Percentiles rank a stretch among this genome's conserved stretches.
phyloP scores from a whole-genome alignment of 2,797 vertebrate species.

The Pempheris klunzingeri region DNA sequence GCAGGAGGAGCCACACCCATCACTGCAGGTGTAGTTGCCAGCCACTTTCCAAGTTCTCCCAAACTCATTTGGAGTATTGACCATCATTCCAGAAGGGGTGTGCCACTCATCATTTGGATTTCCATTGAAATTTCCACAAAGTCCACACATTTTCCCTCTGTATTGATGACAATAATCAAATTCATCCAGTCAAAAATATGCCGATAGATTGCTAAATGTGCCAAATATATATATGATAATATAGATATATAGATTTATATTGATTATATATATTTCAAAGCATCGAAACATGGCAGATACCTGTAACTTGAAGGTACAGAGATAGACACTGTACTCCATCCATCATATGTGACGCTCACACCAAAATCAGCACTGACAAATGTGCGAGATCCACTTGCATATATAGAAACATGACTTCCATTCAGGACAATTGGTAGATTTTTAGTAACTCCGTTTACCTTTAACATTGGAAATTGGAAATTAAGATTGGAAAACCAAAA shows the following conservation, averaged over 20 bases:
- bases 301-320: slow-evolving; percentile 81
- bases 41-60: slow-evolving; percentile 81
- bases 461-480: slow-evolving; percentile 11
- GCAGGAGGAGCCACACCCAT: slow-evolving; percentile 70
- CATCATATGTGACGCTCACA: slow-evolving; percentile 82
- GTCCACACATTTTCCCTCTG: slow-evolving; percentile 78
- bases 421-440: slow-evolving; percentile 79
- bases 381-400: slow-evolving; percentile 77
- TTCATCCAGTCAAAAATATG: not conserved
- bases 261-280: not conserved
- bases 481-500: no score
- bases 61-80: slow-evolving; percentile 63
- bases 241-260: no score
- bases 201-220: no score
- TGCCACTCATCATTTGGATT: slow-evolving; percentile 82
- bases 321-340: slow-evolving; percentile 71
- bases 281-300: not conserved
- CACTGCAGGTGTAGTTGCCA: slow-evolving; percentile 64
- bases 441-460: slow-evolving; percentile 75
- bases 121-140: slow-evolving; percentile 89
- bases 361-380: slow-evolving; percentile 78
- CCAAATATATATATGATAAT: no score
- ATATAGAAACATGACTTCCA: slow-evolving; percentile 72
- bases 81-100: slow-evolving; percentile 52
- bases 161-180: not conserved